Conservation (phyloP, 2,888 invertebrate genomes). For the Chirona hameri region DNA sequence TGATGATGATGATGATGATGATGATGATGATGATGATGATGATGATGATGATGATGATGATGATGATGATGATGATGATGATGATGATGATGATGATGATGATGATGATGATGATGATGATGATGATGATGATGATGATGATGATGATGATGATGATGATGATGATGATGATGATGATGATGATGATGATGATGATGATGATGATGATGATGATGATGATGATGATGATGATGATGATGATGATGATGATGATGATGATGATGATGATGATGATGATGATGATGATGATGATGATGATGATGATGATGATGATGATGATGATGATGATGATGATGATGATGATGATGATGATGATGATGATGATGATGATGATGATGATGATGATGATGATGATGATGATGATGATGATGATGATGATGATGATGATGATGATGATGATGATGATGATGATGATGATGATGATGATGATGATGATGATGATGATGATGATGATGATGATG, state of each 20-base stretch:
- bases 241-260: constrained; percentile 22
- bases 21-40: constrained; percentile 22
- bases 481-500: constrained; percentile 8
- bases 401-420: constrained; percentile 22
- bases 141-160: constrained; percentile 22
- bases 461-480: constrained; percentile 12
- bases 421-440: constrained; percentile 22
- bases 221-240: constrained; percentile 22
- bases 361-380: constrained; percentile 22
- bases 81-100: constrained; percentile 22
- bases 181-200: constrained; percentile 22
- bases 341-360: constrained; percentile 22
- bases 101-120: constrained; percentile 22
- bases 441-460: constrained; percentile 22
- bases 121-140: constrained; percentile 22
- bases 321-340: constrained; percentile 22
- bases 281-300: constrained; percentile 22
- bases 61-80: constrained; percentile 22
- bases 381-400: constrained; percentile 22
- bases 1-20: constrained; percentile 22
- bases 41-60: constrained; percentile 22
- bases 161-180: constrained; percentile 22
- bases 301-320: constrained; percentile 22
- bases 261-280: constrained; percentile 22
- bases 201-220: constrained; percentile 22